A percentile compares a stretch with the other conserved stretches of the same genome.
Evolutionary conservation across 2,113 vertebrate species (phyloP).

Genomic region (Oryzias woworae): DNA sequence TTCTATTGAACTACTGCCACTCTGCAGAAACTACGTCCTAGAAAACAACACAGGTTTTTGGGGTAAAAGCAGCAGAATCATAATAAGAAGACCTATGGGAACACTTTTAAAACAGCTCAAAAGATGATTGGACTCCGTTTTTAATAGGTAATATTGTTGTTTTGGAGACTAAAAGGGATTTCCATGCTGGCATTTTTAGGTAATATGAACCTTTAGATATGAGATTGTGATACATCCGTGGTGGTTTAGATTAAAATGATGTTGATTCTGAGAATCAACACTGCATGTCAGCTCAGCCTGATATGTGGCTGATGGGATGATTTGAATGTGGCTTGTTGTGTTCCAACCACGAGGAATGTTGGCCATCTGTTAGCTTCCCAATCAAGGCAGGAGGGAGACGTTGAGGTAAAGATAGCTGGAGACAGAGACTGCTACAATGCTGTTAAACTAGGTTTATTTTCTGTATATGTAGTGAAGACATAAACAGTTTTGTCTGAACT

Average conservation of each 20-base stretch:
- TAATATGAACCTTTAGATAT: background rate
- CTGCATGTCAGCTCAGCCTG: constrained; percentile 32
- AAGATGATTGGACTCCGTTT: too few relatives aligned
- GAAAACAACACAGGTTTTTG: too few relatives aligned
- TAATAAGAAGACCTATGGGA: too few relatives aligned
- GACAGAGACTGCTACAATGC: background rate
- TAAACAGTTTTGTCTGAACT: too few relatives aligned
- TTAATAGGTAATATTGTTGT: too few relatives aligned
- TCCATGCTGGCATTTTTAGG: background rate
- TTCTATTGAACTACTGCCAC: too few relatives aligned
- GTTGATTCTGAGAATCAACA: constrained; percentile 41
- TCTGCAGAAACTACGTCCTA: too few relatives aligned
- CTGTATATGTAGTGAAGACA: too few relatives aligned
- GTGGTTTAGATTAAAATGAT: constrained; percentile 41
- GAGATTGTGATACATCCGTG: constrained; percentile 25
- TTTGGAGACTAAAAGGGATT: too few relatives aligned
- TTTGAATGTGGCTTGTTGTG: constrained; percentile 57
- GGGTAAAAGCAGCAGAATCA: too few relatives aligned
- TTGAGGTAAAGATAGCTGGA: constrained; percentile 11
- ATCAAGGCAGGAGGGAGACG: constrained; percentile 15
- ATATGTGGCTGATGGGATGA: constrained; percentile 37
- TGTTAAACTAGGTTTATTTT: too few relatives aligned
- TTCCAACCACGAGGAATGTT: constrained; percentile 59
- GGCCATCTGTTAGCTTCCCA: constrained; percentile 39
- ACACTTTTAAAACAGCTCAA: too few relatives aligned